phyloP scores from a whole-genome alignment of 2,888 invertebrate species.

The Athripsodes cinereus region DNA sequence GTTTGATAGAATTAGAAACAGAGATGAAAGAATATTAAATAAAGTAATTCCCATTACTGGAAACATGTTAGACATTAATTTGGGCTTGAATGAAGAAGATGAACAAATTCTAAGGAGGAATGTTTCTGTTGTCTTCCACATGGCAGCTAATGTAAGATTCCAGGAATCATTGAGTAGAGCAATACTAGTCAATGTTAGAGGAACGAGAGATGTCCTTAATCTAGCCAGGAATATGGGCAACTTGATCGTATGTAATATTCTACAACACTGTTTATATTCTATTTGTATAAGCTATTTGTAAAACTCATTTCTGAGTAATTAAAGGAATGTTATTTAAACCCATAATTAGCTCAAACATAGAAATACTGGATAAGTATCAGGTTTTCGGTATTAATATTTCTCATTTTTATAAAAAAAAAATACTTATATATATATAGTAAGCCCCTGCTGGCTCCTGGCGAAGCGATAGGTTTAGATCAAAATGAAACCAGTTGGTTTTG shows the following conservation, averaged over 20 bases:
- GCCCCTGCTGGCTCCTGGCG: no score
- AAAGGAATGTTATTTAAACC: no score
- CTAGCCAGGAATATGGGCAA: conserved; percentile 26
- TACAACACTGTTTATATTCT: no score
- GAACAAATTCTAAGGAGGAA: conserved; percentile 22
- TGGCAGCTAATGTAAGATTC: conserved; percentile 28
- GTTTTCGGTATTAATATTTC: no score
- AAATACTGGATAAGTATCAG: no score
- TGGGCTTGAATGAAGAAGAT: conserved; percentile 24
- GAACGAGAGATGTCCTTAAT: conserved; percentile 26
- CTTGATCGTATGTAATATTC: conserved; percentile 24
- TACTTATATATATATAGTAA: no score
- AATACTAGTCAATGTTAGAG: conserved; percentile 26
- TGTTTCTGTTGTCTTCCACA: conserved; percentile 26
- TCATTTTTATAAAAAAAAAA: no score
- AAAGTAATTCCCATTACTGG: conserved; percentile 27
- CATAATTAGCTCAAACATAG: no score
- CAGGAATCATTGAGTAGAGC: conserved; percentile 26
- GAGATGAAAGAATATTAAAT: conserved; percentile 21
- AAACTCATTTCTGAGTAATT: no score
- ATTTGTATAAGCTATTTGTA: no score
- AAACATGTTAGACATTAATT: conserved; percentile 20
- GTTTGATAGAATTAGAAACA: conserved; percentile 24
- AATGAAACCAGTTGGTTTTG: no score
- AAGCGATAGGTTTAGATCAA: no score